Percentiles rank a stretch among this genome's conserved stretches.
Evolutionary conservation across 2,113 vertebrate genomes (phyloP).

Genomic region (Marcusenius ussheri): DNA sequence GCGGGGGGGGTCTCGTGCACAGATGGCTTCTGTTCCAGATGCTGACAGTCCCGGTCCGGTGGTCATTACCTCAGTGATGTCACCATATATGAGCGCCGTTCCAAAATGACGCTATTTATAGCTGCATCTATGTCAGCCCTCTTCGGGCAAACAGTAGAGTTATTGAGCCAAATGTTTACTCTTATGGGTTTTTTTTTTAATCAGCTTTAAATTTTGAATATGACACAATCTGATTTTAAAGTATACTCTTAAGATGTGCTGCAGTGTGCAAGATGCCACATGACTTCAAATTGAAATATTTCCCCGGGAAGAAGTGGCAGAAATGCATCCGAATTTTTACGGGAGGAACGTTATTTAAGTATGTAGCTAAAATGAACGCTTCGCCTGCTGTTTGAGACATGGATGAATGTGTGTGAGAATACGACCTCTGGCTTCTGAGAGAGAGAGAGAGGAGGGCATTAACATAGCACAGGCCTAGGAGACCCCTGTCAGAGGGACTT

Average conservation of each 20-base stretch:
- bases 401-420: slow-evolving; percentile 61
- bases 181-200: not conserved
- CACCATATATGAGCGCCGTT: not conserved
- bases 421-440: slow-evolving; percentile 29
- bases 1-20: not conserved
- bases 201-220: not conserved
- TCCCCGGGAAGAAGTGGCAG: not conserved
- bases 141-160: not conserved
- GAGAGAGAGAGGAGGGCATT: slow-evolving; percentile 40
- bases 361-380: slow-evolving; percentile 32
- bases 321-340: not conserved
- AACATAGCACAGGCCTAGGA: slow-evolving; percentile 64
- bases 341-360: not conserved
- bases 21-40: not conserved
- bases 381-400: slow-evolving; percentile 52
- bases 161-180: not conserved
- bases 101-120: not conserved
- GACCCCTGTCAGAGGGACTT: slow-evolving; percentile 64
- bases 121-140: not conserved
- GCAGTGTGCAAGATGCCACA: not conserved
- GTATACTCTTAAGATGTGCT: not conserved
- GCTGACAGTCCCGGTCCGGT: not conserved
- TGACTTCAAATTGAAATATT: not conserved
- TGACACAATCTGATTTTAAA: not conserved
- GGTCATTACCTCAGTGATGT: not conserved